phyloP scores from a whole-genome alignment of 2,797 vertebrate genomes.

The Amphiprion clarkii region DNA sequence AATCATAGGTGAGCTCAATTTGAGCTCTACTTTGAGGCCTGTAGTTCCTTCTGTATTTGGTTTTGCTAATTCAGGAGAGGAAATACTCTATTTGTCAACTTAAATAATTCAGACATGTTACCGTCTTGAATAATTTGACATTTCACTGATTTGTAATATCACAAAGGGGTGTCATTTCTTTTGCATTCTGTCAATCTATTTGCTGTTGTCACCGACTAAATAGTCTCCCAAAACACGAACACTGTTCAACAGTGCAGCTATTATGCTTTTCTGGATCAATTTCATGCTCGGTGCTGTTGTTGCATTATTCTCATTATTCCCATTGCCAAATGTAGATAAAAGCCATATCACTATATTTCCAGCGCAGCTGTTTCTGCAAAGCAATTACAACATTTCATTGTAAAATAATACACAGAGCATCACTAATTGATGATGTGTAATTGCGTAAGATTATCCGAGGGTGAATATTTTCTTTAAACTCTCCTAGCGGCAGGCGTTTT shows the following conservation, averaged over 20 bases:
- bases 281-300: slow-evolving; percentile 22
- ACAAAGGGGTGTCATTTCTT: no score
- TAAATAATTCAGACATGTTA: no score
- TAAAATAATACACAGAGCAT: slow-evolving; percentile 28
- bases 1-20: no score
- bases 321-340: slow-evolving; percentile 29
- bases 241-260: background rate
- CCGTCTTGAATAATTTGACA: no score
- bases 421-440: slow-evolving; percentile 46
- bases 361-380: slow-evolving; percentile 11
- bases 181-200: background rate
- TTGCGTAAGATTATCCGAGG: slow-evolving; percentile 24
- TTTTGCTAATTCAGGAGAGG: no score
- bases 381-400: slow-evolving; percentile 34
- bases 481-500: background rate
- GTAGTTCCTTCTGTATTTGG: no score
- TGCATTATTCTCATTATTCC: slow-evolving; percentile 15
- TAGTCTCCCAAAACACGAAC: background rate
- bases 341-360: slow-evolving; percentile 14
- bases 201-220: background rate
- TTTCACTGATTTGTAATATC: no score
- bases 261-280: slow-evolving; percentile 17
- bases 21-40: no score
- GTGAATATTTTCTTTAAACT: slow-evolving; percentile 24
- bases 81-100: no score